Percentiles rank a stretch among this genome's conserved stretches.
Conservation (phyloP, 1,140 invertebrate species). For the Mycetomoellerius zeteki region DNA sequence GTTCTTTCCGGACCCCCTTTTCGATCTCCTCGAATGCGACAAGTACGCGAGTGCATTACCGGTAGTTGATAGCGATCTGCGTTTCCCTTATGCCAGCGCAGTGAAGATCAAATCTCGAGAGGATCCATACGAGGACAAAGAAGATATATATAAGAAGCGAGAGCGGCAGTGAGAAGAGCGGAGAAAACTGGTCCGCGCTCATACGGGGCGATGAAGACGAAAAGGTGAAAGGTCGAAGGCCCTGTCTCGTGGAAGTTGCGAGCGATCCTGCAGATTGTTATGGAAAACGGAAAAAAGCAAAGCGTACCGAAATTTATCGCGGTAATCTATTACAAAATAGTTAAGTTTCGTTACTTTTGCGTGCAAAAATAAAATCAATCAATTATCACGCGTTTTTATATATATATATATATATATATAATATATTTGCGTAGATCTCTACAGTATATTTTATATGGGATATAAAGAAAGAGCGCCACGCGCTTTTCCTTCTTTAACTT, state of each 20-base stretch:
- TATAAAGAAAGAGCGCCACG: background rate
- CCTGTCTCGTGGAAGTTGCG: constrained; percentile 31
- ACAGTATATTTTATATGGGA: background rate
- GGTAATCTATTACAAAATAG: background rate
- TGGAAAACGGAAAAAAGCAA: background rate
- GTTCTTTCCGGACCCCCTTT: constrained; percentile 61
- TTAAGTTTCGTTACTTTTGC: background rate
- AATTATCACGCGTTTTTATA: background rate
- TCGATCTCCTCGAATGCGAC: constrained; percentile 73
- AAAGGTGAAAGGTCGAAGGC: constrained; percentile 69
- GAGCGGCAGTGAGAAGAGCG: constrained; percentile 38
- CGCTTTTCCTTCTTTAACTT: background rate
- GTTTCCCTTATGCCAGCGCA: constrained; percentile 56
- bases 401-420: no score
- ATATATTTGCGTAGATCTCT: background rate
- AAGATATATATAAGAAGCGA: constrained; percentile 48
- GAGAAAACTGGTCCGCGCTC: constrained; percentile 70
- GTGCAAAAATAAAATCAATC: constrained; percentile 7
- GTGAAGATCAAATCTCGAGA: constrained; percentile 74
- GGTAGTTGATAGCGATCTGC: constrained; percentile 80
- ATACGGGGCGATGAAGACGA: constrained; percentile 59
- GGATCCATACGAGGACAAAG: constrained; percentile 67
- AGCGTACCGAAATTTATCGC: background rate
- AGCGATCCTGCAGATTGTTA: constrained; percentile 40
- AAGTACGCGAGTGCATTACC: constrained; percentile 77